A percentile compares a stretch with the other conserved stretches of the same genome.
phyloP scores from a whole-genome alignment of 2,113 vertebrate species.

The Takifugu flavidus region DNA sequence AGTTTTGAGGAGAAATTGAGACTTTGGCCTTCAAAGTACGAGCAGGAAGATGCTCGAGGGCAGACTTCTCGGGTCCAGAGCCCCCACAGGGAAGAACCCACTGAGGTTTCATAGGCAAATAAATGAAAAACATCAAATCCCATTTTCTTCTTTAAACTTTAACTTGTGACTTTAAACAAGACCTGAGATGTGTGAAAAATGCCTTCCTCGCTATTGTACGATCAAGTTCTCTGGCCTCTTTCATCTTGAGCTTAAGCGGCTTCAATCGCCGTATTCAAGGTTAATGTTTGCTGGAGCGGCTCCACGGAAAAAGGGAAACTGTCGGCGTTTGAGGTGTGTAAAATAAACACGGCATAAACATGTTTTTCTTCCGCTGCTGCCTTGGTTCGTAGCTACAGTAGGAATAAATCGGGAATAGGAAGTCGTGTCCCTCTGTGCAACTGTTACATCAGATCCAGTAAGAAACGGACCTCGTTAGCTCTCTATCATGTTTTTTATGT shows the following conservation, averaged over 20 bases:
- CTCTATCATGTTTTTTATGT: too few species aligned
- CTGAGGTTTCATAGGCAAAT: too few species aligned
- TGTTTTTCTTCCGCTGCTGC: constrained; percentile 36
- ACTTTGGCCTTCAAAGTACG: constrained; percentile 45
- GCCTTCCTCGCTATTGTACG: not conserved
- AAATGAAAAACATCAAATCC: too few species aligned
- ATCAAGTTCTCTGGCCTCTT: not conserved
- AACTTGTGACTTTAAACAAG: too few species aligned
- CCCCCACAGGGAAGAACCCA: constrained; percentile 30
- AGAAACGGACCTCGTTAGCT: not conserved
- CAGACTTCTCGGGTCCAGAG: constrained; percentile 24
- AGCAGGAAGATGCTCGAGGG: constrained; percentile 38
- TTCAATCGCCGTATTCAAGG: constrained; percentile 24
- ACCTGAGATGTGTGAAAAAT: too few species aligned
- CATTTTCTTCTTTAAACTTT: too few species aligned
- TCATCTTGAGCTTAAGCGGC: constrained; percentile 11
- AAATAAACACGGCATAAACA: constrained; percentile 31
- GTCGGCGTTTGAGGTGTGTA: constrained; percentile 30
- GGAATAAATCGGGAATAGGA: constrained; percentile 9
- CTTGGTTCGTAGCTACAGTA: constrained; percentile 11
- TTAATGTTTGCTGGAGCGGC: constrained; percentile 31
- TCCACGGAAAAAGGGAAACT: constrained; percentile 35
- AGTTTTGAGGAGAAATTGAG: constrained; percentile 25
- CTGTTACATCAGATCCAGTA: not conserved
- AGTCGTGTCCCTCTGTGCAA: constrained; percentile 10